These are phyloP conservation scores for Carettochelys insculpta DNA, from an alignment of 2,113 vertebrate species.

Conservation along the genomic window DNA sequence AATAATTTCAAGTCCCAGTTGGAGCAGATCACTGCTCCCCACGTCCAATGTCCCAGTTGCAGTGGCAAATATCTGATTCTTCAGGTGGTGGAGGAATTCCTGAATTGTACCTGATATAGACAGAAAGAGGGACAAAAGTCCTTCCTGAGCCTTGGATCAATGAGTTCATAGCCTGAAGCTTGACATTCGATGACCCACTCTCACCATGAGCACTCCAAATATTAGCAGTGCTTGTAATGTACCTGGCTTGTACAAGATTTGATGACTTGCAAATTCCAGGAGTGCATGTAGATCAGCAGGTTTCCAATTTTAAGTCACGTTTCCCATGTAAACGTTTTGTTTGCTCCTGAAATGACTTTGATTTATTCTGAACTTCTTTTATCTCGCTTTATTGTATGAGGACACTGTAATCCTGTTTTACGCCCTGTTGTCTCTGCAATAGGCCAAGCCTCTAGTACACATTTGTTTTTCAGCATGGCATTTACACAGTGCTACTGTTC, in stretches of 20 bases:
- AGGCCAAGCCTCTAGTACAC: constrained; percentile 39
- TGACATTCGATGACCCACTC: neutral
- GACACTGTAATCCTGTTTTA: constrained; percentile 65
- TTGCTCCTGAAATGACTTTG: constrained; percentile 59
- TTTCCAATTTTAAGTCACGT: constrained; percentile 19
- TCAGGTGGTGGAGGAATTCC: neutral
- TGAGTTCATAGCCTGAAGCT: neutral
- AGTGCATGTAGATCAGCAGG: neutral
- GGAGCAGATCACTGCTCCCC: neutral
- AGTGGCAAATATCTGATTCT: neutral
- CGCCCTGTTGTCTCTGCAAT: constrained; percentile 34
- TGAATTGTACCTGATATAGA: fast-evolving
- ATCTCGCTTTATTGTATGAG: constrained; percentile 52
- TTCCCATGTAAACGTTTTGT: constrained; percentile 58
- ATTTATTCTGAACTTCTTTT: constrained; percentile 55
- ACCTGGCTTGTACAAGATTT: neutral
- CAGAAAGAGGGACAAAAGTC: neutral
- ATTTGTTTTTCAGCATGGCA: constrained; percentile 52
- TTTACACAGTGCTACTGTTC: constrained; percentile 27
- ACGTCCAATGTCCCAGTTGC: neutral
- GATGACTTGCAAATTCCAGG: neutral
- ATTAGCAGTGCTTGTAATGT: neutral
- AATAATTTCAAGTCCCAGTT: neutral
- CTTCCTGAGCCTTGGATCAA: neutral
- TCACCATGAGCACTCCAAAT: neutral